A percentile compares a stretch with the other conserved stretches of the same genome.
phyloP scores from a whole-genome alignment of 2,888 invertebrate species.

The Eubasilissa splendida region DNA sequence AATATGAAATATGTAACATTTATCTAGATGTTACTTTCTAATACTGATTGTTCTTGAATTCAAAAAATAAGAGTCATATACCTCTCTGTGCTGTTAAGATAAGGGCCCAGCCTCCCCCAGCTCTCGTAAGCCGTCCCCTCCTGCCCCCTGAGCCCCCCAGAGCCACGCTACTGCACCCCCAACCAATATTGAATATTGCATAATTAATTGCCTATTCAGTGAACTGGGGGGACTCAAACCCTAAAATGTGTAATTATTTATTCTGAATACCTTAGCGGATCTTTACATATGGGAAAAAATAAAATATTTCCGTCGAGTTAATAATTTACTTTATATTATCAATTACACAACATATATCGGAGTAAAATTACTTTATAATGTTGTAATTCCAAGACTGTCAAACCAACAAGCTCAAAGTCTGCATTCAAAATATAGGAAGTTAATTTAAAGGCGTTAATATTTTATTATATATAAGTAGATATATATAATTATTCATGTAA shows the following conservation, averaged over 20 bases:
- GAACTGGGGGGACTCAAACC: slow-evolving; percentile 41
- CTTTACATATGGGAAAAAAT: not conserved
- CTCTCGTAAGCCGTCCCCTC: slow-evolving; percentile 46
- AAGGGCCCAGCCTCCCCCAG: slow-evolving; percentile 61
- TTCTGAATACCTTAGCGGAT: slow-evolving; percentile 38
- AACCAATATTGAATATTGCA: slow-evolving; percentile 58
- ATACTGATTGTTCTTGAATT: not conserved
- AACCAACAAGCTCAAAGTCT: too few relatives aligned
- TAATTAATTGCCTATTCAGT: slow-evolving; percentile 57
- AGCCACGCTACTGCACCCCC: slow-evolving; percentile 48
- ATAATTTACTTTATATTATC: not conserved
- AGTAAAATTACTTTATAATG: slow-evolving; percentile 3
- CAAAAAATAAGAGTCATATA: not conserved
- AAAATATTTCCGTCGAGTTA: too few relatives aligned
- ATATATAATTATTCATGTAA: too few relatives aligned
- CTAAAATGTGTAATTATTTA: slow-evolving; percentile 54
- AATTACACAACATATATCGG: slow-evolving; percentile 2
- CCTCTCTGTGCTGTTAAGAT: slow-evolving; percentile 42
- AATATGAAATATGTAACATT: not conserved
- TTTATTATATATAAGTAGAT: too few relatives aligned
- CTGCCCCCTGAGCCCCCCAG: slow-evolving; percentile 45
- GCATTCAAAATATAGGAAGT: too few relatives aligned
- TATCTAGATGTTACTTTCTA: not conserved
- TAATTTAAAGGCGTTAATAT: too few relatives aligned
- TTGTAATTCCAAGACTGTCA: too few relatives aligned